Conservation (phyloP, 2,888 invertebrate species). For the Megastigmus dorsalis region DNA sequence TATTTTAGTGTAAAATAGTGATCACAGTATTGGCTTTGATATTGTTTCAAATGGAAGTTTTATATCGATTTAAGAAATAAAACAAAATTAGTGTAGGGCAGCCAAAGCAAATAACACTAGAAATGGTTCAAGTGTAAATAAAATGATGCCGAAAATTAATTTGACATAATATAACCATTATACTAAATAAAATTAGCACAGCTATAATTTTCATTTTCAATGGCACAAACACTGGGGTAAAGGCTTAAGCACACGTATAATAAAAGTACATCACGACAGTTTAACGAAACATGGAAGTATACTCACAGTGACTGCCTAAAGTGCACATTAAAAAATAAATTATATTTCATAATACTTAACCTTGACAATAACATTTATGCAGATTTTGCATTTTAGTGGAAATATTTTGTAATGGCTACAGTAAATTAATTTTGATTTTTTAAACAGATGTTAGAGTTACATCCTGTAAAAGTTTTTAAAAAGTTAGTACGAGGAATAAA, state of each 20-base stretch:
- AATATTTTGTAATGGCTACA: not conserved
- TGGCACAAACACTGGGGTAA: conserved; percentile 70
- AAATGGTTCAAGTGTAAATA: conserved; percentile 51
- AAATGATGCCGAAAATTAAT: conserved; percentile 7
- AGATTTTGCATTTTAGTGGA: conserved; percentile 13
- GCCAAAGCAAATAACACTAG: conserved; percentile 54
- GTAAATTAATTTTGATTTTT: not conserved
- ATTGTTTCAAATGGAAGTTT: conserved; percentile 3
- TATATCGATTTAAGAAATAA: conserved; percentile 10
- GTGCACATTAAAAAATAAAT: conserved; percentile 16
- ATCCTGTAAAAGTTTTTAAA: too few species aligned
- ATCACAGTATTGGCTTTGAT: conserved; percentile 30
- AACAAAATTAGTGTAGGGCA: conserved; percentile 46
- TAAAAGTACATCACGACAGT: conserved; percentile 10
- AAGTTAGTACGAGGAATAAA: too few species aligned
- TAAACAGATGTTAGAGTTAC: too few species aligned
- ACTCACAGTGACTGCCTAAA: not conserved
- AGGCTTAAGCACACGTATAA: conserved; percentile 59
- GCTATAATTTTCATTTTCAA: conserved; percentile 45
- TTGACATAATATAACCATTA: conserved; percentile 19
- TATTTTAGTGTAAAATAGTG: conserved; percentile 40
- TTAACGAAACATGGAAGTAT: conserved; percentile 1
- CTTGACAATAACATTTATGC: conserved; percentile 3
- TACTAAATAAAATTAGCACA: conserved; percentile 37
- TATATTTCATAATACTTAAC: not conserved